Evolutionary conservation across 1,140 invertebrate species (phyloP), one percentile per base, ranked within the genome.

Genomic region (Apis dorsata): DNA sequence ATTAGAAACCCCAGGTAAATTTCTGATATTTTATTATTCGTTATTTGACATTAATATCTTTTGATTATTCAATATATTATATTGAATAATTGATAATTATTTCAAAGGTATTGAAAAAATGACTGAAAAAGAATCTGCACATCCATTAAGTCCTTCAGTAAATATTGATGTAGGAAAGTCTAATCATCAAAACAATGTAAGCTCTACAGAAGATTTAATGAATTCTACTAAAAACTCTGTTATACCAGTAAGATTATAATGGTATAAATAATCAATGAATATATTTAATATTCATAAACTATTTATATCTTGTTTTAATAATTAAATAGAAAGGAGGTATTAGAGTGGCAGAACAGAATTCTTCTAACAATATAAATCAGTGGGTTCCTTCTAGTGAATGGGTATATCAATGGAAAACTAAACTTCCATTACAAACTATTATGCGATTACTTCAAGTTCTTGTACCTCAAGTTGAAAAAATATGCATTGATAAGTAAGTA

Each of bases 391-490:
- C 97, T 34, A 95, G 97, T 34, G 98, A 99, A 85, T 99, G 99
- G 99, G 98, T 99, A 60, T 96, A 97, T 85, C 97, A 97, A 11
- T 99, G 99, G 99, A 99, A 99, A 92, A 96, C 96, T 77, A 99
- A 99, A 94, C 94, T 99, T 81, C 99, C 99, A 1, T 93, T 99
- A 73, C 99, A 99, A 95, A 99, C 99, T 53, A 99, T 99, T 83
- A 99, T 99, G 99, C 95, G 99, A 88, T 95, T 99, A 89, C 94
- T 99, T 65, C 99, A 99, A 95, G 99, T 99, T 19, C 94, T 99
- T 2, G 99, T 99, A 69, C 99, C 99, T 70, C 99, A 99, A 95
- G 99, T 99, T 15, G 99, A 99, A 94, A 99, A 99, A 95, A 99
- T 99, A 89, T 99, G 99, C 94, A 99, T 99, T 91, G 99, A 99